phyloP scores from a whole-genome alignment of 2,888 invertebrate species.

The Trissolcus brochymenae region DNA sequence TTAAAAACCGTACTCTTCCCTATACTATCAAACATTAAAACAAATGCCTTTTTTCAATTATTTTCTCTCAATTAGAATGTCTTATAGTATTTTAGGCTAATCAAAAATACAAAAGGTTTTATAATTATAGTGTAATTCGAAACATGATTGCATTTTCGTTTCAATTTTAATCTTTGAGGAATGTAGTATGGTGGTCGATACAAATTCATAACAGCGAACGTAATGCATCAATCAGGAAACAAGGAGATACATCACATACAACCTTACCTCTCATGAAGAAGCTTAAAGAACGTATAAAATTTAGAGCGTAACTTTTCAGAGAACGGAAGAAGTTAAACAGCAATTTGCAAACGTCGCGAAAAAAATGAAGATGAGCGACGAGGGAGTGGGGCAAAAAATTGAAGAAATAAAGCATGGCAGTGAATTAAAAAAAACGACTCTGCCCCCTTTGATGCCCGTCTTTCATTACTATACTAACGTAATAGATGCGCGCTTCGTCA shows the following conservation, averaged over 20 bases:
- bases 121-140: too few relatives aligned
- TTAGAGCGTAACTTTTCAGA: slow-evolving; percentile 19
- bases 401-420: slow-evolving; percentile 4
- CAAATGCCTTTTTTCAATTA: too few relatives aligned
- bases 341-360: slow-evolving; percentile 35
- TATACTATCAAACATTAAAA: too few relatives aligned
- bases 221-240: too few relatives aligned
- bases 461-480: slow-evolving; percentile 50
- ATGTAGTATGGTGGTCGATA: too few relatives aligned
- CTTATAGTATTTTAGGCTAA: too few relatives aligned
- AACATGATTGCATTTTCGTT: too few relatives aligned
- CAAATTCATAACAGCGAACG: too few relatives aligned
- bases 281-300: slow-evolving; percentile 28
- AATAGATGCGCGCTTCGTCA: slow-evolving; percentile 45
- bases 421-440: slow-evolving; percentile 9
- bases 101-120: too few relatives aligned
- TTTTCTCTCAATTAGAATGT: too few relatives aligned
- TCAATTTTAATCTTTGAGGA: too few relatives aligned
- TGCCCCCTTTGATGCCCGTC: slow-evolving; percentile 42
- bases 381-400: neutral
- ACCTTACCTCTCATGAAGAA: neutral
- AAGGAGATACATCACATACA: neutral
- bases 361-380: slow-evolving; percentile 4
- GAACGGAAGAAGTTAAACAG: slow-evolving; percentile 40
- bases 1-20: too few relatives aligned